A percentile compares a stretch with the other conserved stretches of the same genome.
Evolutionary conservation across 2,888 invertebrate genomes (phyloP).

Genomic region (Eutolmus rufibarbis): DNA sequence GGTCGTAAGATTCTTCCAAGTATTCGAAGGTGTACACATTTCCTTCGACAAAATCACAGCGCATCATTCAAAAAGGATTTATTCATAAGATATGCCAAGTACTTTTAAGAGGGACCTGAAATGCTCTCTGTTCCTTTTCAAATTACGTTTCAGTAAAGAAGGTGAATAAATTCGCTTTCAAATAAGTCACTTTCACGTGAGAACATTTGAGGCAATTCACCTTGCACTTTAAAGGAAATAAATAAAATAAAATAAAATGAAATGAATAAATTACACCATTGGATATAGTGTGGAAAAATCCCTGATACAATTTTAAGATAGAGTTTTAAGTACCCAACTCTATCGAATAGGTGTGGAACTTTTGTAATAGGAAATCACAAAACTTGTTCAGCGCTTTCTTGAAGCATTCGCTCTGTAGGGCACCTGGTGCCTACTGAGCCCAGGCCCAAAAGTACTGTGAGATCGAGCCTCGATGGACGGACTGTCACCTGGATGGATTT

Average conservation of each 20-base stretch:
- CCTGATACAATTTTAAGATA: background rate
- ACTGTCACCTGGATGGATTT: conserved; percentile 7
- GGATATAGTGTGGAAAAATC: background rate
- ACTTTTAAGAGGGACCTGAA: background rate
- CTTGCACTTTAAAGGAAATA: background rate
- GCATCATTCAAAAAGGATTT: background rate
- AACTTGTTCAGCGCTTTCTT: background rate
- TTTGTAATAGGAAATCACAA: background rate
- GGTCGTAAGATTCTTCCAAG: background rate
- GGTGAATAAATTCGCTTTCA: background rate
- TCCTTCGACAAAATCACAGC: background rate
- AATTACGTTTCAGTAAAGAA: background rate
- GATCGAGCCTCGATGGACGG: background rate
- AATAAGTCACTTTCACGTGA: background rate
- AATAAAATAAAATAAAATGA: background rate
- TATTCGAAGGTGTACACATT: background rate
- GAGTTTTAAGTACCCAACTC: background rate
- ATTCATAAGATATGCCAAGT: background rate
- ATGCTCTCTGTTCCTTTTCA: background rate
- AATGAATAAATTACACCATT: background rate
- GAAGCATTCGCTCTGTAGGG: background rate
- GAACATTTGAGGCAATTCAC: background rate
- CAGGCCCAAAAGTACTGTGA: background rate
- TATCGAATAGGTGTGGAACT: background rate
- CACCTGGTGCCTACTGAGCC: background rate